These are phyloP conservation scores for Craniophora ligustri DNA, from an alignment of 2,888 invertebrate genomes.

Conservation along the genomic window DNA sequence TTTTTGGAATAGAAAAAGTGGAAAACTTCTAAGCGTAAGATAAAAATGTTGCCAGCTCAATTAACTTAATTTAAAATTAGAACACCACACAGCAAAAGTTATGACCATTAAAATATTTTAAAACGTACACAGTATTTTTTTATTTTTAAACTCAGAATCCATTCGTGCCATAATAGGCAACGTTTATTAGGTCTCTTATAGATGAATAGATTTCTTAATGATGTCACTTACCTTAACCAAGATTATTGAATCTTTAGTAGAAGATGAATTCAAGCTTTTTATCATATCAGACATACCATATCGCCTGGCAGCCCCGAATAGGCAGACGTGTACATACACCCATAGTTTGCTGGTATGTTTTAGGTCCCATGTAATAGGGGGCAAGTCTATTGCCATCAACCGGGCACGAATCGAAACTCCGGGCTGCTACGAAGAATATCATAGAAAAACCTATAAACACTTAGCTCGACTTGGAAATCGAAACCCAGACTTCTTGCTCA, in stretches of 20 bases:
- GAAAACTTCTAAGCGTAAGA: slow-evolving; percentile 5
- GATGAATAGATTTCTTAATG: slow-evolving; percentile 19
- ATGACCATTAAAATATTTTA: slow-evolving; percentile 15
- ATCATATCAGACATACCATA: too few species aligned
- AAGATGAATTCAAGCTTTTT: slow-evolving; percentile 21
- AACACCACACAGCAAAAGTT: slow-evolving; percentile 17
- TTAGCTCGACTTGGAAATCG: too few species aligned
- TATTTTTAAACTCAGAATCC: slow-evolving; percentile 20
- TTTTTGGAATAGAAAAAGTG: too few species aligned
- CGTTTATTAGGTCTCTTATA: not conserved
- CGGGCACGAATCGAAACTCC: too few species aligned
- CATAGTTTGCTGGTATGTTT: too few species aligned
- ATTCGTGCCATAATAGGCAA: not conserved
- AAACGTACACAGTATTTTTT: slow-evolving; percentile 16
- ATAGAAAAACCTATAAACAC: too few species aligned
- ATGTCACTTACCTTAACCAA: not conserved
- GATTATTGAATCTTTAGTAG: slow-evolving; percentile 21
- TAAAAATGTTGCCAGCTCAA: slow-evolving; percentile 4
- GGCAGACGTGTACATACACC: too few species aligned
- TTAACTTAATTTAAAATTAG: slow-evolving; percentile 20
- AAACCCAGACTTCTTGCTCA: too few species aligned
- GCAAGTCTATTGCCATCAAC: too few species aligned
- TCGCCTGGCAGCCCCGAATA: too few species aligned
- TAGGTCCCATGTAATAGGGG: too few species aligned
- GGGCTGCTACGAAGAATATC: too few species aligned